Evolutionary conservation across 1,140 invertebrate species (phyloP).

Genomic region (Drosophila triauraria): DNA sequence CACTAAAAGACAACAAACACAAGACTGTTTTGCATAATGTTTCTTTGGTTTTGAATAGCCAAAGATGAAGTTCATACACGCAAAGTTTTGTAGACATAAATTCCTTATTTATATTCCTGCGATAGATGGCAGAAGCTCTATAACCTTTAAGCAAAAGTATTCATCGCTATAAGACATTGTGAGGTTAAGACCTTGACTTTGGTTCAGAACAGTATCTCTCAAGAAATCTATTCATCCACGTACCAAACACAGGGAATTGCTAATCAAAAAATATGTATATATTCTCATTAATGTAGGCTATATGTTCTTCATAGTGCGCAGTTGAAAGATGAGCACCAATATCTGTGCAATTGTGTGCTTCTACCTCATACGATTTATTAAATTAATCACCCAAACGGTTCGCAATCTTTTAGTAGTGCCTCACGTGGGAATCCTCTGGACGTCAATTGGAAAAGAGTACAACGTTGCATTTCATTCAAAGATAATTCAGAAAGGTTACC

Average conservation of each 20-base stretch:
- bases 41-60: constrained; percentile 5
- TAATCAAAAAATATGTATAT: constrained; percentile 2
- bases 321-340: constrained; percentile 19
- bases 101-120: constrained; percentile 1
- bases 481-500: not conserved
- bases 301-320: constrained; percentile 14
- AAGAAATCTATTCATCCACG: not conserved
- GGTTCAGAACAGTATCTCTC: not conserved
- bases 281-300: not conserved
- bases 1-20: constrained; percentile 11
- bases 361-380: not conserved
- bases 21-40: constrained; percentile 33
- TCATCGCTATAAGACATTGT: not conserved
- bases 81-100: not conserved
- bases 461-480: constrained; percentile 2
- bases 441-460: constrained; percentile 22
- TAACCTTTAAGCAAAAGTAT: not conserved
- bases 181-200: not conserved
- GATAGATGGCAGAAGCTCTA: not conserved
- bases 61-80: constrained; percentile 13
- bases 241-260: not conserved
- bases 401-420: not conserved
- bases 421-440: constrained; percentile 17
- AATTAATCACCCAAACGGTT: constrained; percentile 23
- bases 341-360: constrained; percentile 3